A percentile compares a stretch with the other conserved stretches of the same genome.
These are phyloP conservation scores for Trochalopteron elliotii DNA, from an alignment of 2,113 vertebrate genomes.

Conservation along the genomic window DNA sequence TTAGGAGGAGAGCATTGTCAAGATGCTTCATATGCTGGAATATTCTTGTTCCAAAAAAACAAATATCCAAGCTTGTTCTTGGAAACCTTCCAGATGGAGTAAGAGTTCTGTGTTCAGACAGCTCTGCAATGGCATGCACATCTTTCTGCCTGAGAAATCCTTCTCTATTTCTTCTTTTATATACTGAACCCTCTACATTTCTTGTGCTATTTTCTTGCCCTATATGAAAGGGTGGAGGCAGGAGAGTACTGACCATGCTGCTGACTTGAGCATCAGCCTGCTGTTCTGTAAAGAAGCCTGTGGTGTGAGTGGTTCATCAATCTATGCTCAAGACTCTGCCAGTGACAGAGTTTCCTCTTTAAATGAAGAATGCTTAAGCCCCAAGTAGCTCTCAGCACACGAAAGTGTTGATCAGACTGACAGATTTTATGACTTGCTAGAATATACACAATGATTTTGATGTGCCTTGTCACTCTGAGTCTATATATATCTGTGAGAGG, in stretches of 20 bases:
- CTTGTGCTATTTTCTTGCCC: background rate
- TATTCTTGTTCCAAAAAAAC: background rate
- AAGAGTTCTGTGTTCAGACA: background rate
- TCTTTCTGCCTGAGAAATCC: background rate
- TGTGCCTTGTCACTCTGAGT: background rate
- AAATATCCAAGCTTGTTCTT: background rate
- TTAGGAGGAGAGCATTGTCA: background rate
- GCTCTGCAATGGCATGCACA: background rate
- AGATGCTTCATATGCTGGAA: constrained; percentile 29
- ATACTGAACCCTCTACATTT: background rate
- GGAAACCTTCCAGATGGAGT: background rate
- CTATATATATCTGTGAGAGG: background rate
- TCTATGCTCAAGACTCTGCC: background rate
- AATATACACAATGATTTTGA: background rate
- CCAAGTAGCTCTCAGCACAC: background rate
- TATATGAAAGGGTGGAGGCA: background rate
- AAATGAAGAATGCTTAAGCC: background rate
- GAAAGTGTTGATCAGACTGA: background rate
- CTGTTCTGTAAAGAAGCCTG: background rate
- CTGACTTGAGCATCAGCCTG: background rate
- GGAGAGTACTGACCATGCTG: background rate
- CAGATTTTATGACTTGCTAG: background rate
- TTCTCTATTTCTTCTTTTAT: background rate
- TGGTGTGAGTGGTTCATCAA: background rate
- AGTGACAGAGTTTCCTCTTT: background rate